phyloP scores from a whole-genome alignment of 2,888 invertebrate species.

The Isotomurus palustris region DNA sequence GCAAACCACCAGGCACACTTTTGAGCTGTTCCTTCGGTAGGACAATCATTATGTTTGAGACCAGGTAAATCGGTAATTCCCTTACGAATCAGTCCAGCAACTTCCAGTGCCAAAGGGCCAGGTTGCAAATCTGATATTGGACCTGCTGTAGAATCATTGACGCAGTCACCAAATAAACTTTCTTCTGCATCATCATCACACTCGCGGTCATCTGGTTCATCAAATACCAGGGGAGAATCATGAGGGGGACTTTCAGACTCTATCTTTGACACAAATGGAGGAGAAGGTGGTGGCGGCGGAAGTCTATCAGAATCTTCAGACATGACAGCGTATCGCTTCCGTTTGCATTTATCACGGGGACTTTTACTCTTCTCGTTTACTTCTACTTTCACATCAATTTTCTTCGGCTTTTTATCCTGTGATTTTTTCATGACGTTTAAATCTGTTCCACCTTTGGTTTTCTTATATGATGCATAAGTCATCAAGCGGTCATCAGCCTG shows the following conservation, averaged over 20 bases:
- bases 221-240: too few relatives aligned
- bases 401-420: too few relatives aligned
- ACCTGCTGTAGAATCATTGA: background rate
- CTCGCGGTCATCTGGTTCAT: slow-evolving; percentile 14
- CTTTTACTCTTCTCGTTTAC: slow-evolving; percentile 1
- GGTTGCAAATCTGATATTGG: slow-evolving; percentile 19
- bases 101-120: slow-evolving; percentile 16
- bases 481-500: too few relatives aligned
- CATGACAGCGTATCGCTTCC: too few relatives aligned
- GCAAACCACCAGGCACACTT: slow-evolving; percentile 41
- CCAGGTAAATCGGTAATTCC: background rate
- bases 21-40: background rate
- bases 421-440: too few relatives aligned
- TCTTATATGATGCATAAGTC: slow-evolving; percentile 12
- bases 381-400: slow-evolving; percentile 9
- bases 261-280: too few relatives aligned
- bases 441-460: too few relatives aligned
- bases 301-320: too few relatives aligned
- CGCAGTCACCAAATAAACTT: background rate
- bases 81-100: slow-evolving; percentile 8
- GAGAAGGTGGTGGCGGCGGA: too few relatives aligned
- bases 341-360: background rate
- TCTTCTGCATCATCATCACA: slow-evolving; percentile 5
- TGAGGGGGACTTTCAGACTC: too few relatives aligned
- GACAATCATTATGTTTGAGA: background rate